Evolutionary conservation across 2,797 vertebrate species (phyloP), one percentile per base, ranked within the genome.

Genomic region (Poeciliopsis presidionis): DNA sequence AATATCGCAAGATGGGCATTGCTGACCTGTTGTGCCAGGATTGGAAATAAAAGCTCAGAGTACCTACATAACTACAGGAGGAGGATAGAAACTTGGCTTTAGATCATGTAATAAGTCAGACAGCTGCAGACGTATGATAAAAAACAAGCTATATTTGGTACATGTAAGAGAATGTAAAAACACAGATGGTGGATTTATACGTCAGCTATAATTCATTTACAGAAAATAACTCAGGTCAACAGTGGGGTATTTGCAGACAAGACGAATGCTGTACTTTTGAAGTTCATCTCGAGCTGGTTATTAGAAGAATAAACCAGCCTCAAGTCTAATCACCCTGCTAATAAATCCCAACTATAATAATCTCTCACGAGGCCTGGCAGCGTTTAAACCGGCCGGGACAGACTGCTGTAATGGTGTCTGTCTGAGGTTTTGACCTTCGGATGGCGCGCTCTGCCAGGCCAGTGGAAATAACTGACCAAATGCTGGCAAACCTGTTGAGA

Each of bases 391-490:
- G 75, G 81, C 88, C 86, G 85, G 88, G 85, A 86, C 84, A 81
- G 73, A 88, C 76, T 36, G n/a, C 63, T 76, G 79, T 81, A 87
- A 87, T 88, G 81, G 88, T 43, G 90, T 91, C 89, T 89, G 90
- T 92, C 89, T 92, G 73, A 72, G 71, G 49, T 76, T 86, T 82
- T 76, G 76, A 75, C 46, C 74, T 81, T 90, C 85, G 79, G 79
- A 74, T 82, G 76, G 86, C 72, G 84, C 36, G 73, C 78, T 81
- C 57, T 20, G 75, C 74, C 74, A 75, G 86, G 83, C 85, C 89
- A 93, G 86, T 94, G 90, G 92, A 95, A 95, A 93, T 80, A 92
- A 72, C 83, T 87, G 88, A 85, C 88, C 53, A 81, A 84, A 86
- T 87, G 85, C 65, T 88, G 86, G 87, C 80, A 83, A 80, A 80